Percentiles rank a stretch among this genome's conserved stretches.
Evolutionary conservation across 2,113 vertebrate genomes (phyloP).

Genomic region (Vulpes lagopus): DNA sequence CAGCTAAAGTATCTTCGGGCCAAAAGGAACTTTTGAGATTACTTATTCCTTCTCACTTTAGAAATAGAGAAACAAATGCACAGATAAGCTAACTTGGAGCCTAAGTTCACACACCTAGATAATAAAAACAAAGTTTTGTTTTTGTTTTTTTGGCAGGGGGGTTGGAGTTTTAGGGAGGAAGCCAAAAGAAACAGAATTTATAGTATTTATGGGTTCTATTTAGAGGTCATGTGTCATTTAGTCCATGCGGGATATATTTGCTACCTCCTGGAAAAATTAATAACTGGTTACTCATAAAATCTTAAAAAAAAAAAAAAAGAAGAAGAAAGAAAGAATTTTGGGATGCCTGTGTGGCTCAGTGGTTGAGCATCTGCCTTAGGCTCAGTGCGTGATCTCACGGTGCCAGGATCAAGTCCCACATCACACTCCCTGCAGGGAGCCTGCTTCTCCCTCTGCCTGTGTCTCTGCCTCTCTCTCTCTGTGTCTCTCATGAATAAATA

Average conservation of each 20-base stretch:
- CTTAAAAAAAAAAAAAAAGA: too few species aligned
- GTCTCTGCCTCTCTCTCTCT: too few species aligned
- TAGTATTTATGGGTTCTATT: background rate
- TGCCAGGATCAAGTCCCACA: too few species aligned
- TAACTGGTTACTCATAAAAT: background rate
- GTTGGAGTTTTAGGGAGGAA: background rate
- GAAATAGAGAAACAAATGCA: background rate
- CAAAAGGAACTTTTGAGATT: slow-evolving; percentile 10
- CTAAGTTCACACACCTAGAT: background rate
- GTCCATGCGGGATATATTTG: background rate
- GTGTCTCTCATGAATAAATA: too few species aligned
- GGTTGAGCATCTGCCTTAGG: too few species aligned
- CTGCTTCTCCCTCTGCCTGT: too few species aligned
- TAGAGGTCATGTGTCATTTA: background rate
- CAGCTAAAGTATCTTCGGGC: background rate
- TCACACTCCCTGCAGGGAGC: too few species aligned
- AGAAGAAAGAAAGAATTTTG: too few species aligned
- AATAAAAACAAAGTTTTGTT: slow-evolving; percentile 1
- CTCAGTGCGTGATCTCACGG: too few species aligned
- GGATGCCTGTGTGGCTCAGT: too few species aligned
- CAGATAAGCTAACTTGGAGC: slow-evolving; percentile 32
- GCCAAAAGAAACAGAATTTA: background rate
- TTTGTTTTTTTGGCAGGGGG: background rate
- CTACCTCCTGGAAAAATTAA: slow-evolving; percentile 9
- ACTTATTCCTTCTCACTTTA: background rate